A percentile compares a stretch with the other conserved stretches of the same genome.
phyloP scores from a whole-genome alignment of 2,888 invertebrate species.

The Corythucha ciliata region DNA sequence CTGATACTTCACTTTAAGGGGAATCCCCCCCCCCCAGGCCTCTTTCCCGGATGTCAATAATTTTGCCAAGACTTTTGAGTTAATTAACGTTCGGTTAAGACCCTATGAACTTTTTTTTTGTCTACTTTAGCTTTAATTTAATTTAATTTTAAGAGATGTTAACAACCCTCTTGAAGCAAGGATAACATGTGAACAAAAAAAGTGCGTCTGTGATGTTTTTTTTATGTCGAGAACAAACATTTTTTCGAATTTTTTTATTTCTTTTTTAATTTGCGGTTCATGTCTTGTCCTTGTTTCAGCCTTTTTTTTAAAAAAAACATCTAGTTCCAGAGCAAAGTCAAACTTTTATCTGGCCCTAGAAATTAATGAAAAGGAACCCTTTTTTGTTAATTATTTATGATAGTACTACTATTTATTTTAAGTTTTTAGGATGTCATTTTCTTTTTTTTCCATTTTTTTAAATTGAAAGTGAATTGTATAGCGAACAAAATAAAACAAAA shows the following conservation, averaged over 20 bases:
- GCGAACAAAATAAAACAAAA: too few species aligned
- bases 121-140: too few species aligned
- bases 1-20: too few species aligned
- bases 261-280: slow-evolving; percentile 24
- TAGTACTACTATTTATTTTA: slow-evolving; percentile 20
- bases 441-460: too few species aligned
- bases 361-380: slow-evolving; percentile 18
- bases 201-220: slow-evolving; percentile 11
- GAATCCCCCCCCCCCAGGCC: too few species aligned
- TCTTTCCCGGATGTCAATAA: too few species aligned
- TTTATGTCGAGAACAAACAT: slow-evolving; percentile 1
- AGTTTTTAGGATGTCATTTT: slow-evolving; percentile 22
- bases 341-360: slow-evolving; percentile 19
- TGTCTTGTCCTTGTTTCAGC: slow-evolving; percentile 33
- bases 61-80: too few species aligned
- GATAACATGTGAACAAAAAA: slow-evolving; percentile 30
- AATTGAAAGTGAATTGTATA: too few species aligned
- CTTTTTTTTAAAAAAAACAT: too few species aligned
- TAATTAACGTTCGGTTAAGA: too few species aligned
- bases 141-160: too few species aligned
- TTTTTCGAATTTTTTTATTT: slow-evolving; percentile 9
- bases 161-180: slow-evolving; percentile 27
- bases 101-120: too few species aligned
- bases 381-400: slow-evolving; percentile 20
- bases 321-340: slow-evolving; percentile 15